Conservation (phyloP, 2,888 invertebrate genomes). For the Vandiemenella viatica region DNA sequence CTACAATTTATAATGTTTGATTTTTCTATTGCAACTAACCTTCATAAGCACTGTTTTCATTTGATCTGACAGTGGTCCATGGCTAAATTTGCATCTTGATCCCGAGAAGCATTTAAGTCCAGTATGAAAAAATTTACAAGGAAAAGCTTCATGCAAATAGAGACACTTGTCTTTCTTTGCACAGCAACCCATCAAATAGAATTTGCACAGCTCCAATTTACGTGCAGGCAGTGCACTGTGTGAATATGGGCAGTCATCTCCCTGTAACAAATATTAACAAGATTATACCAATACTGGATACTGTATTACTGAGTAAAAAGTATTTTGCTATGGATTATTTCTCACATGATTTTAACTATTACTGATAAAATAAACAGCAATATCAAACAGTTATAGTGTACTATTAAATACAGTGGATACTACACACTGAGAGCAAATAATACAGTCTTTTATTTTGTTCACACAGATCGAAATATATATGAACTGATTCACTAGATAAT, state of each 20-base stretch:
- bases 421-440: too few relatives aligned
- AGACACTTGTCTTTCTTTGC: conserved; percentile 88
- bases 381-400: too few relatives aligned
- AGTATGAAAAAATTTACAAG: conserved; percentile 92
- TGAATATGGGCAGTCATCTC: conserved; percentile 72
- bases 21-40: conserved; percentile 25
- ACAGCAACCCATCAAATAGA: conserved; percentile 90
- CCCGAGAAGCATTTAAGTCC: conserved; percentile 67
- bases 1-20: too few relatives aligned
- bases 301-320: background rate
- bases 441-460: too few relatives aligned
- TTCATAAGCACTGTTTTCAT: conserved; percentile 41
- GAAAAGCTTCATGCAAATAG: conserved; percentile 93
- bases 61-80: conserved; percentile 72
- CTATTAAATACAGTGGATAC: too few relatives aligned
- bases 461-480: too few relatives aligned
- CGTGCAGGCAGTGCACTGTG: conserved; percentile 69
- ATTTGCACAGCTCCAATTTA: conserved; percentile 90
- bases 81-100: conserved; percentile 88
- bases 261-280: conserved; percentile 28
- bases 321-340: too few relatives aligned
- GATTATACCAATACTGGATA: background rate
- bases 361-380: too few relatives aligned
- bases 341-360: too few relatives aligned
- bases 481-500: too few relatives aligned